Conservation (phyloP, 2,797 vertebrate species). For the Trichosurus vulpecula region DNA sequence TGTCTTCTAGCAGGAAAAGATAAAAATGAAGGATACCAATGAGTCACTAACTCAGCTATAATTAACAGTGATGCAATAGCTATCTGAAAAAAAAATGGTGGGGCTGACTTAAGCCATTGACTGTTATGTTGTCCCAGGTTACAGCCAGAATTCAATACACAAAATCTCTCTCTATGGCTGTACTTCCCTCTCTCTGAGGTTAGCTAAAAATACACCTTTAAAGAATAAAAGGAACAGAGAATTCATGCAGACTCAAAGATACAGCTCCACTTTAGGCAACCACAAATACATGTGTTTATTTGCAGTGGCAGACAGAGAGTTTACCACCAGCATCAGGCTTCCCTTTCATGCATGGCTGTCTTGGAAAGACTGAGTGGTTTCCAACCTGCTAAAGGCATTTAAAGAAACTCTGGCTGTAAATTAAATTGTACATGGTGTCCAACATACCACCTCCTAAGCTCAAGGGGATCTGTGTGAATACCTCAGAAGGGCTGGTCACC, state of each 20-base stretch:
- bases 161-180: slow-evolving; percentile 62
- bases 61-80: slow-evolving; percentile 85
- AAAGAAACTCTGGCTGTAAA: slow-evolving; percentile 60
- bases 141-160: slow-evolving; percentile 70
- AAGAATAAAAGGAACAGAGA: slow-evolving; percentile 57
- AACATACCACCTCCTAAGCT: slow-evolving; percentile 61
- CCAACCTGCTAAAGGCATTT: slow-evolving; percentile 77
- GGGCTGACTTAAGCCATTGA: slow-evolving; percentile 80
- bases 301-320: slow-evolving; percentile 63
- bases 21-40: slow-evolving; percentile 84
- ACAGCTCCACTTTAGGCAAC: slow-evolving; percentile 46
- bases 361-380: slow-evolving; percentile 68
- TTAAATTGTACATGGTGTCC: slow-evolving; percentile 70
- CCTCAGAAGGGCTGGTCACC: neutral
- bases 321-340: slow-evolving; percentile 70
- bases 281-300: slow-evolving; percentile 72
- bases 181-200: slow-evolving; percentile 67
- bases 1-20: slow-evolving; percentile 85
- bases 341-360: slow-evolving; percentile 76
- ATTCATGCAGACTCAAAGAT: slow-evolving; percentile 75
- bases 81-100: slow-evolving; percentile 77
- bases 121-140: slow-evolving; percentile 78
- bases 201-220: slow-evolving; percentile 71
- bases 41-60: slow-evolving; percentile 82
- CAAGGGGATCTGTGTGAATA: slow-evolving; percentile 55